phyloP scores from a whole-genome alignment of 1,140 invertebrate species.

The Liolophura sinensis region DNA sequence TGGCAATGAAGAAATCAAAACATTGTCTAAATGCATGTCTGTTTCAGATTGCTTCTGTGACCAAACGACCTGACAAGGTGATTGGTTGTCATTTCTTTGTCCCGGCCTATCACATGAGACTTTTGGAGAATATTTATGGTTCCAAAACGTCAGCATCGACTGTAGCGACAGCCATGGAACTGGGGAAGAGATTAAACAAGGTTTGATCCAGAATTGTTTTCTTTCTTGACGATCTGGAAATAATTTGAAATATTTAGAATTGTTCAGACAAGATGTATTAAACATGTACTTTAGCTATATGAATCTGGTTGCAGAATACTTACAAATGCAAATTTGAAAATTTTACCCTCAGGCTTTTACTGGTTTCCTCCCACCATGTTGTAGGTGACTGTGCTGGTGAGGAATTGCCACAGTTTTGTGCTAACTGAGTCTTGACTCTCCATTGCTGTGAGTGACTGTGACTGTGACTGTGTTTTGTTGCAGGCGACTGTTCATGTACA shows the following conservation, averaged over 20 bases:
- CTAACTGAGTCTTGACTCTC: no score
- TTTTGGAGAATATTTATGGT: slow-evolving; percentile 55
- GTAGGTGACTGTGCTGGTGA: no score
- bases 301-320: not conserved
- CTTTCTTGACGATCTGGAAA: no score
- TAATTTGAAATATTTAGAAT: no score
- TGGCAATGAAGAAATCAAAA: no score
- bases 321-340: not conserved
- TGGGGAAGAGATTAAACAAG: slow-evolving; percentile 52
- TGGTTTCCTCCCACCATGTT: no score
- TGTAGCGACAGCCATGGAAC: slow-evolving; percentile 55
- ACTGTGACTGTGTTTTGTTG: no score
- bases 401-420: slow-evolving; percentile 54
- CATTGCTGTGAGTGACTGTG: no score
- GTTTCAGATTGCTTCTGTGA: slow-evolving; percentile 50
- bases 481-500: no score
- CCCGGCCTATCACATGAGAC: slow-evolving; percentile 52
- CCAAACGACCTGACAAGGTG: slow-evolving; percentile 42
- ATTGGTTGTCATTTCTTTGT: slow-evolving; percentile 58
- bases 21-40: no score
- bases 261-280: no score
- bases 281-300: not conserved
- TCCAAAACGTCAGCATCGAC: slow-evolving; percentile 46
- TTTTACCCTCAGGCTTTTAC: no score
- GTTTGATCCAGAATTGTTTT: slow-evolving; percentile 19